These are phyloP conservation scores for Ormyrus thymus DNA, from an alignment of 2,888 invertebrate species.

Conservation along the genomic window DNA sequence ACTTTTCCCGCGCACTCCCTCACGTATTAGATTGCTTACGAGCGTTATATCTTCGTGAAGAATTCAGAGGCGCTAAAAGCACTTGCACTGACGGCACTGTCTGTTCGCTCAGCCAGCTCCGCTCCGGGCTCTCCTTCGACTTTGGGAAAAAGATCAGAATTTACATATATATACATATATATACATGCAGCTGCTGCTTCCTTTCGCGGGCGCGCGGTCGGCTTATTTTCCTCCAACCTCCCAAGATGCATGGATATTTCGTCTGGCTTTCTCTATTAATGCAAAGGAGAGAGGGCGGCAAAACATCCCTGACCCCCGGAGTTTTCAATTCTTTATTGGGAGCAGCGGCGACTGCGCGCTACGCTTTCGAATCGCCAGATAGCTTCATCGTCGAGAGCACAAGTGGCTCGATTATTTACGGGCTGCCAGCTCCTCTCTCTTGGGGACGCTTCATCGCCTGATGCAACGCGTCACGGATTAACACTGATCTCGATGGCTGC, in stretches of 20 bases:
- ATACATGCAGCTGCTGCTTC: not conserved
- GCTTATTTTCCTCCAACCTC: conserved; percentile 32
- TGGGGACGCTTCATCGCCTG: conserved; percentile 58
- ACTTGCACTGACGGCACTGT: conserved; percentile 33
- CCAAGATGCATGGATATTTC: conserved; percentile 43
- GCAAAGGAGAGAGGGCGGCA: not conserved
- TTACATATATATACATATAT: conserved; percentile 42
- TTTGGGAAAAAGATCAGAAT: conserved; percentile 47
- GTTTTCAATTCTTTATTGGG: conserved; percentile 32
- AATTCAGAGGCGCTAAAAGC: conserved; percentile 63
- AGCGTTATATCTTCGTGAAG: conserved; percentile 62
- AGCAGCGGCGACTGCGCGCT: conserved; percentile 4
- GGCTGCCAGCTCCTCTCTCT: conserved; percentile 52
- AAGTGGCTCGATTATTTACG: conserved; percentile 59
- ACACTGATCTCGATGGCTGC: conserved; percentile 40
- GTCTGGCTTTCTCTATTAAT: conserved; percentile 32
- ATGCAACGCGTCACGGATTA: conserved; percentile 62
- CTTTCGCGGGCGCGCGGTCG: not conserved
- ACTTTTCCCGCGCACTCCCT: conserved; percentile 43
- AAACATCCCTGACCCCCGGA: not conserved
- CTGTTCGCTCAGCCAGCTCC: conserved; percentile 2
- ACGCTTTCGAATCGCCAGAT: conserved; percentile 1
- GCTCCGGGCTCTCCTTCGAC: conserved; percentile 24
- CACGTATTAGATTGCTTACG: conserved; percentile 59
- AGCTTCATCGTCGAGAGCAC: conserved; percentile 38